phyloP scores from a whole-genome alignment of 92 coral and sea anemone species.

The Epizoanthus illoricatus region DNA sequence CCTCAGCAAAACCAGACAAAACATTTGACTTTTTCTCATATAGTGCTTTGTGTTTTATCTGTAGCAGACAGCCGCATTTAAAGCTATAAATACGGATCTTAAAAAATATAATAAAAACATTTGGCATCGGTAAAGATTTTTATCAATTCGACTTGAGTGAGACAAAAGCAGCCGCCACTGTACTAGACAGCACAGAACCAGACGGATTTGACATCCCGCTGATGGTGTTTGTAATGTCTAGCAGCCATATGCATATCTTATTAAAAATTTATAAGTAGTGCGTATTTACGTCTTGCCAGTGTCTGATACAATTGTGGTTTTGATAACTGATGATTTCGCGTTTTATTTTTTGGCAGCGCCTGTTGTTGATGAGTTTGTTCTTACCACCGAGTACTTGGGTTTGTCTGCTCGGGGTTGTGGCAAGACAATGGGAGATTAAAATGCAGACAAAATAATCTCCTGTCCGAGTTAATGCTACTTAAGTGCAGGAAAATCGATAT shows the following conservation, averaged over 20 bases:
- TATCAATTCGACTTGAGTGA: not conserved
- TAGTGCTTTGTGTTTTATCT: slow-evolving; percentile 25
- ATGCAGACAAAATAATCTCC: slow-evolving; percentile 24
- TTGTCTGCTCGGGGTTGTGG: not conserved
- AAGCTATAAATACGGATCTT: slow-evolving; percentile 26
- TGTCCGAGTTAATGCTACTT: not conserved
- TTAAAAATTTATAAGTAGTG: not conserved
- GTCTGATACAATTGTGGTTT: too few species aligned
- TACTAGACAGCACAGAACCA: not conserved
- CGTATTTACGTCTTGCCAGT: too few species aligned
- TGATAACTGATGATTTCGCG: too few species aligned
- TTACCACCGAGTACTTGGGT: too few species aligned
- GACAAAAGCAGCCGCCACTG: slow-evolving; percentile 20
- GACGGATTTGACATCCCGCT: slow-evolving; percentile 5
- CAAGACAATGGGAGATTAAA: slow-evolving; percentile 23
- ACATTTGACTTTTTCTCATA: not conserved
- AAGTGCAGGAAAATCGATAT: slow-evolving; percentile 21
- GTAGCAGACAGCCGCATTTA: slow-evolving; percentile 6
- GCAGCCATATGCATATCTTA: not conserved
- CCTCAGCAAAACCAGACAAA: not conserved
- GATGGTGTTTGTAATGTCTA: slow-evolving; percentile 9
- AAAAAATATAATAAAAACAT: slow-evolving; percentile 27
- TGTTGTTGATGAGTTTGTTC: not conserved
- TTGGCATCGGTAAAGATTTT: slow-evolving; percentile 25
- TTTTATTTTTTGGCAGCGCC: not conserved